Conservation (phyloP, 92 coral and sea anemone genomes). For the Parazoanthus darwini region DNA sequence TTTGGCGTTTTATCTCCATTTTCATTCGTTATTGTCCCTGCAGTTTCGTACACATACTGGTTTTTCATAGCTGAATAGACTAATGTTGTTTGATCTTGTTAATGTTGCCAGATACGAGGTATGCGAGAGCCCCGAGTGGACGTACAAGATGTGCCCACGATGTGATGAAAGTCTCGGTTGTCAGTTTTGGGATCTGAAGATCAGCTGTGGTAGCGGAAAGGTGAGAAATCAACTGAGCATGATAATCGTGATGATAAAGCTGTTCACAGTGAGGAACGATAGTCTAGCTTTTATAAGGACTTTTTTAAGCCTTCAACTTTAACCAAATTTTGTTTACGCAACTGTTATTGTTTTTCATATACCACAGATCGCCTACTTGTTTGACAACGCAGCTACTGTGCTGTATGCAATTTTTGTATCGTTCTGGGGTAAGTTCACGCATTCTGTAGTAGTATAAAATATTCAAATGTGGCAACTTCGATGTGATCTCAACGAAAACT, state of each 20-base stretch:
- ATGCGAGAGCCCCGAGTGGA: conserved; percentile 84
- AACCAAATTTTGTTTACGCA: not conserved
- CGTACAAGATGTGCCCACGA: conserved; percentile 96
- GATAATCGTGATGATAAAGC: not conserved
- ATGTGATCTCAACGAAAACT: too few species aligned
- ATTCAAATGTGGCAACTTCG: too few species aligned
- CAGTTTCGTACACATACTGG: too few species aligned
- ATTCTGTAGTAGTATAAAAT: not conserved
- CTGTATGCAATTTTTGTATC: conserved; percentile 94
- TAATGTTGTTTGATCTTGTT: not conserved
- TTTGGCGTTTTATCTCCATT: not conserved
- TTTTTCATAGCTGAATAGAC: not conserved
- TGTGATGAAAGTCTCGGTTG: conserved; percentile 98
- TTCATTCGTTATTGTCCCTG: too few species aligned
- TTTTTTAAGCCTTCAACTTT: not conserved
- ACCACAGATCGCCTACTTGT: conserved; percentile 83
- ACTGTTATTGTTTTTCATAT: not conserved
- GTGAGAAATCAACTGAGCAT: conserved; percentile 45
- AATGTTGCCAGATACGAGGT: conserved; percentile 76
- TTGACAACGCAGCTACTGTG: conserved; percentile 98
- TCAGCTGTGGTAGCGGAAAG: conserved; percentile 94
- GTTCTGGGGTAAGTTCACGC: conserved; percentile 88
- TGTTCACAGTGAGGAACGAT: not conserved
- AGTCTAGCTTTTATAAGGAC: not conserved
- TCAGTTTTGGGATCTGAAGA: conserved; percentile 86